Percentiles rank a stretch among this genome's conserved stretches.
phyloP scores from a whole-genome alignment of 2,113 vertebrate genomes.

The Eubucco bourcierii region DNA sequence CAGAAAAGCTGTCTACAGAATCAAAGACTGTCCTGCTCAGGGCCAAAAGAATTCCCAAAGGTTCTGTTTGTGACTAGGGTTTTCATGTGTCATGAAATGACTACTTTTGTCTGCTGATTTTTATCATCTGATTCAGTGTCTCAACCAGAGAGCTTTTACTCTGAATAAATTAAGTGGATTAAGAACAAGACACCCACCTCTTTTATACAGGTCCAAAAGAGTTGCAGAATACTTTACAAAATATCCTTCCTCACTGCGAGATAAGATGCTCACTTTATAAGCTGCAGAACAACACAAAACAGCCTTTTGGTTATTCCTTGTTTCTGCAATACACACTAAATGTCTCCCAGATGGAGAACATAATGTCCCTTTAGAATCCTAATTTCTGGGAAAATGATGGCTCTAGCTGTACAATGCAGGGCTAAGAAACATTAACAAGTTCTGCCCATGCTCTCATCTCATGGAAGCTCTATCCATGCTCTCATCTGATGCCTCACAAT shows the following conservation, averaged over 20 bases:
- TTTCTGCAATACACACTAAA: background rate
- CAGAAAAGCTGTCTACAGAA: background rate
- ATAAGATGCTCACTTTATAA: constrained; percentile 81
- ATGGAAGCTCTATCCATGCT: background rate
- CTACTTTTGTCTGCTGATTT: background rate
- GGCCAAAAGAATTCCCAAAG: background rate
- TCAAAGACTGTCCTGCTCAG: background rate
- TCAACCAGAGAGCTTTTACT: background rate
- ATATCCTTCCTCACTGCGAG: constrained; percentile 78
- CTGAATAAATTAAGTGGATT: background rate
- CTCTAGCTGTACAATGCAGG: background rate
- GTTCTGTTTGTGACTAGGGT: background rate
- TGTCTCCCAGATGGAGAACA: background rate
- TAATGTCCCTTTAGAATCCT: background rate
- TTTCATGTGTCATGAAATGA: background rate
- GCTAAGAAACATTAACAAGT: background rate
- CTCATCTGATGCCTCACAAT: background rate
- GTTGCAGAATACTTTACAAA: constrained; percentile 84
- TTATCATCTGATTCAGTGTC: background rate
- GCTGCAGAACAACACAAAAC: constrained; percentile 60
- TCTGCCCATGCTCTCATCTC: background rate
- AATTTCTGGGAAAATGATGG: background rate
- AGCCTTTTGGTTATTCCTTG: background rate
- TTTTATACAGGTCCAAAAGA: constrained; percentile 82
- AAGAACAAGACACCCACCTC: constrained; percentile 68